Base-by-base conservation (phyloP, 2,888 invertebrate genomes). In the Lypha dubia region DNA sequence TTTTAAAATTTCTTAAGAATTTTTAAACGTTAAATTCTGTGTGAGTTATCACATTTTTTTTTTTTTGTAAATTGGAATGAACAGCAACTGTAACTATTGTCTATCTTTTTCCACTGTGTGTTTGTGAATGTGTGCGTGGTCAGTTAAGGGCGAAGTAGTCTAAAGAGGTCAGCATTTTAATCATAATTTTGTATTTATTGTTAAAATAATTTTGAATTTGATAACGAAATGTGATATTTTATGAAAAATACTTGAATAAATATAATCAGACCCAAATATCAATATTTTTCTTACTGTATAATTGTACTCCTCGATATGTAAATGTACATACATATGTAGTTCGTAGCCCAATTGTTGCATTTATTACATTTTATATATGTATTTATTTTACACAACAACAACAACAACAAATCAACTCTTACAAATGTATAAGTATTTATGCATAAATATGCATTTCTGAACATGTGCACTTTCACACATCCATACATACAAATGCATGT, bases 341-440 rank as follows among this genome's bases (percentile, higher is more conserved):
- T 60, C 68, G 73, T 83, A 83, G 46, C 73, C 77, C 67, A 83
- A 83, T 83, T 83, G 67, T 38, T 73, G 49, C 7, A 28, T 32
- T 7, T 20, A 65, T 44, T 28, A 7, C 17, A 20, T 28, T n/a
- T 56, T 28, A 49, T 22, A n/a, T n/a, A n/a, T n/a, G n/a, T n/a
- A 11, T 49, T 49, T 20, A 49, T 11, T 22, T 11, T 22, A 51
- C 0, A 22, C 5, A 28, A 4, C 2, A 28, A 38, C 9, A 38
- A 38, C 3, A 56, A 53, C n/a, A n/a, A 28, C 2, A 56, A 56
- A 53, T 56, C n/a, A 53, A 7, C 53, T 53, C 6, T 13, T 53
- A 15, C 6, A 28, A 53, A 53, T 28, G 53, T 53, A 7, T 53
- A 15, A 7, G 53, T 32, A 15, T 15, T 56, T 58, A 41, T 70